Conservation (phyloP, 2,113 vertebrate genomes). For the Dicrurus megarhynchus region DNA sequence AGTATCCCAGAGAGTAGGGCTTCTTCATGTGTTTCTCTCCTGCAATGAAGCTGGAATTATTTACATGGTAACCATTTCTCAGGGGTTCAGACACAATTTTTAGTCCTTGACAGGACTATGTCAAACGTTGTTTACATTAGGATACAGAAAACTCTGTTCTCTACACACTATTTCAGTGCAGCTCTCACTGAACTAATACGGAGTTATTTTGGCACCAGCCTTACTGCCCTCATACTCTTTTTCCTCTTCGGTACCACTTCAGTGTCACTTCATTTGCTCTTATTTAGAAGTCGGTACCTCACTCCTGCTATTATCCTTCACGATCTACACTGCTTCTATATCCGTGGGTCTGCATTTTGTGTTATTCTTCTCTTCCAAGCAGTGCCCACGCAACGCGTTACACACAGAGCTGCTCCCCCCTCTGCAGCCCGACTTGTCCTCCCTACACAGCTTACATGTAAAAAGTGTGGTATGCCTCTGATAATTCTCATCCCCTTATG, state of each 20-base stretch:
- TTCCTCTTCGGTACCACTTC: background rate
- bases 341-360: background rate
- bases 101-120: background rate
- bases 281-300: background rate
- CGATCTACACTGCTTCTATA: background rate
- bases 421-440: background rate
- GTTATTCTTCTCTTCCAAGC: background rate
- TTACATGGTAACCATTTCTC: constrained; percentile 44
- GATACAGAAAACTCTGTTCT: background rate
- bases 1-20: constrained; percentile 34
- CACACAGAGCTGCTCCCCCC: background rate
- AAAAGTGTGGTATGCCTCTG: background rate
- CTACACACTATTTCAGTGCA: background rate
- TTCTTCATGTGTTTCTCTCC: constrained; percentile 39
- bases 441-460: background rate
- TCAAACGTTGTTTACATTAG: constrained; percentile 30
- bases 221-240: background rate
- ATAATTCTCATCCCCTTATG: background rate
- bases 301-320: background rate
- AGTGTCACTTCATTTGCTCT: background rate
- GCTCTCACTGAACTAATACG: background rate
- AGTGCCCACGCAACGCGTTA: background rate
- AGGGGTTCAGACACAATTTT: constrained; percentile 22
- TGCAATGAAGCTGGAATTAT: constrained; percentile 31
- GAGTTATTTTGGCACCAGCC: background rate